phyloP scores from a whole-genome alignment of 35 echinoderm and acorn worm species.

The Heliocidaris tuberculata region DNA sequence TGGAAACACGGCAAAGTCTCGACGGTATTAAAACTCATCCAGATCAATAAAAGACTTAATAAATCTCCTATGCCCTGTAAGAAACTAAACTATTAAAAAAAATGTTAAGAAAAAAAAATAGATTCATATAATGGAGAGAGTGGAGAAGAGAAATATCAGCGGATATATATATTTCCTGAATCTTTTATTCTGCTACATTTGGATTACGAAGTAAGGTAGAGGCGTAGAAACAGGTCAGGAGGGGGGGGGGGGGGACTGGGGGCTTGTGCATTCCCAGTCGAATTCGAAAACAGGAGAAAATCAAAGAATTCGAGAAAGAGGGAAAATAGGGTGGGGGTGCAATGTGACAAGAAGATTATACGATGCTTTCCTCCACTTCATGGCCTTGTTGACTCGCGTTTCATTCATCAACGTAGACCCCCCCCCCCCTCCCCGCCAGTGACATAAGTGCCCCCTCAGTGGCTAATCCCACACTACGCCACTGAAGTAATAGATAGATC shows the following conservation, averaged over 20 bases:
- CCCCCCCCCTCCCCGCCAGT: too few species aligned
- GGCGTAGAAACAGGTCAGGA: not conserved
- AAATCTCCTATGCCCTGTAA: not conserved
- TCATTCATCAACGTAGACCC: not conserved
- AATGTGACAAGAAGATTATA: too few species aligned
- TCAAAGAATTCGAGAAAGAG: not conserved
- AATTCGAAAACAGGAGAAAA: too few species aligned
- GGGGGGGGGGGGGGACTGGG: too few species aligned
- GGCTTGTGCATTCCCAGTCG: too few species aligned
- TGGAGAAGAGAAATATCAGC: too few species aligned
- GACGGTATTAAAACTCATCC: not conserved
- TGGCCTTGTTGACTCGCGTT: too few species aligned
- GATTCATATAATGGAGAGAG: not conserved
- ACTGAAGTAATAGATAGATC: not conserved
- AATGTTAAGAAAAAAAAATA: not conserved
- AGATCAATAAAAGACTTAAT: not conserved
- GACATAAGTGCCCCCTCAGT: not conserved
- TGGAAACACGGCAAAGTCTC: conserved; percentile 23
- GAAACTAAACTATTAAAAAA: not conserved
- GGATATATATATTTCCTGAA: too few species aligned
- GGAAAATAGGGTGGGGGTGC: too few species aligned
- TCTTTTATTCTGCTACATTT: too few species aligned
- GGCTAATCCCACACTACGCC: not conserved
- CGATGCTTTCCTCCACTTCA: too few species aligned
- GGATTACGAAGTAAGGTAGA: not conserved